A percentile compares a stretch with the other conserved stretches of the same genome.
Conservation (phyloP, 2,888 invertebrate genomes). For the Iselma pallidipennis region DNA sequence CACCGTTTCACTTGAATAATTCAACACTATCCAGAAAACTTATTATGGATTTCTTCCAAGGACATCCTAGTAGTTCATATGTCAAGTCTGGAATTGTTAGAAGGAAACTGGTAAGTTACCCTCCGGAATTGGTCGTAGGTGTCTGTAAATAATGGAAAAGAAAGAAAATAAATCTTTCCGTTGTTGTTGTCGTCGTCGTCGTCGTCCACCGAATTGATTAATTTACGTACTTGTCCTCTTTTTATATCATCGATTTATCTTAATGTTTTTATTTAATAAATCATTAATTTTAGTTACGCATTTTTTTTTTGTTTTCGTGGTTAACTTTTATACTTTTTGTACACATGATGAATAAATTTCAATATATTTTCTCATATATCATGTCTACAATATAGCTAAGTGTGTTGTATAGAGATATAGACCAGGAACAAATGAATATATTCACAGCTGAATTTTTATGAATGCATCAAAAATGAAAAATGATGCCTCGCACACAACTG, state of each 20-base stretch:
- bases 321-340: background rate
- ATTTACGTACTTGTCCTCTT: no score
- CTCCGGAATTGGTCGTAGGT: background rate
- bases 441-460: background rate
- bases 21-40: background rate
- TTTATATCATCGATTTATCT: background rate
- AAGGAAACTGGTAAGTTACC: background rate
- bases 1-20: background rate
- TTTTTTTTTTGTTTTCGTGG: no score
- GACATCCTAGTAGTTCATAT: background rate
- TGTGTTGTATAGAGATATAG: no score
- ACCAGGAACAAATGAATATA: background rate
- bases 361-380: background rate
- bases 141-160: conserved; percentile 18
- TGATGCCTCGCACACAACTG: background rate
- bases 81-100: background rate
- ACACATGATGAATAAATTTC: background rate
- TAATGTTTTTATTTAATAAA: background rate
- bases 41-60: background rate
- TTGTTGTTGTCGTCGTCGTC: no score
- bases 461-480: background rate
- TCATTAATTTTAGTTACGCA: background rate
- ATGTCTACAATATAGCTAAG: background rate
- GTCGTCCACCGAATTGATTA: conserved; percentile 16
- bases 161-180: conserved; percentile 15